These are phyloP conservation scores for Drosophila carrolli DNA, from an alignment of 1,140 invertebrate genomes.

Conservation along the genomic window DNA sequence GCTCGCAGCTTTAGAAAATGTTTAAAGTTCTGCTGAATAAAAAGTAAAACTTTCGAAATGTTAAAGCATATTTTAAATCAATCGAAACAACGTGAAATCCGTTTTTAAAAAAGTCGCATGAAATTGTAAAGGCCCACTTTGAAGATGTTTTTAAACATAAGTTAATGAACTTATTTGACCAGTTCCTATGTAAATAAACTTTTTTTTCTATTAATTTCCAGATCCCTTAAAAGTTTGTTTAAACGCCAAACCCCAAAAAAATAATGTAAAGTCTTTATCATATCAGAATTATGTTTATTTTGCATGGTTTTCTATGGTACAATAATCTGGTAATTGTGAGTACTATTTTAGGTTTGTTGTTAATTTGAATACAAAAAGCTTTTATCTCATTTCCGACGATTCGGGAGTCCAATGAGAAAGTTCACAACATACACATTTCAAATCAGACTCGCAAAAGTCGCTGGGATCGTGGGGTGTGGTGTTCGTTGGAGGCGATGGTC, in stretches of 20 bases:
- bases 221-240: too few species aligned
- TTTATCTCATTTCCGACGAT: slow-evolving; percentile 67
- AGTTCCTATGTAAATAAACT: too few species aligned
- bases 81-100: too few species aligned
- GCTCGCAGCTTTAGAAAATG: too few species aligned
- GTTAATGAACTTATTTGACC: too few species aligned
- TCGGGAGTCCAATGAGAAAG: slow-evolving; percentile 84
- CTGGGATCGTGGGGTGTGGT: slow-evolving; percentile 14
- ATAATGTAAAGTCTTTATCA: not conserved
- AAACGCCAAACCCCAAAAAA: not conserved
- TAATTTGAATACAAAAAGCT: slow-evolving; percentile 30
- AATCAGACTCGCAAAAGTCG: slow-evolving; percentile 84
- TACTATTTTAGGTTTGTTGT: slow-evolving; percentile 21
- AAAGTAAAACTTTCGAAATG: too few species aligned
- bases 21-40: too few species aligned
- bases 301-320: slow-evolving; percentile 42
- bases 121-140: too few species aligned
- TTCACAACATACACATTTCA: slow-evolving; percentile 46
- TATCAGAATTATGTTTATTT: slow-evolving; percentile 42
- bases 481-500: slow-evolving; percentile 45
- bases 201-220: too few species aligned
- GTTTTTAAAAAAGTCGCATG: too few species aligned
- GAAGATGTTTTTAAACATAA: too few species aligned
- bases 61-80: too few species aligned
- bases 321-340: slow-evolving; percentile 28